phyloP scores from a whole-genome alignment of 2,888 invertebrate species.

The Adelognathus sp. region DNA sequence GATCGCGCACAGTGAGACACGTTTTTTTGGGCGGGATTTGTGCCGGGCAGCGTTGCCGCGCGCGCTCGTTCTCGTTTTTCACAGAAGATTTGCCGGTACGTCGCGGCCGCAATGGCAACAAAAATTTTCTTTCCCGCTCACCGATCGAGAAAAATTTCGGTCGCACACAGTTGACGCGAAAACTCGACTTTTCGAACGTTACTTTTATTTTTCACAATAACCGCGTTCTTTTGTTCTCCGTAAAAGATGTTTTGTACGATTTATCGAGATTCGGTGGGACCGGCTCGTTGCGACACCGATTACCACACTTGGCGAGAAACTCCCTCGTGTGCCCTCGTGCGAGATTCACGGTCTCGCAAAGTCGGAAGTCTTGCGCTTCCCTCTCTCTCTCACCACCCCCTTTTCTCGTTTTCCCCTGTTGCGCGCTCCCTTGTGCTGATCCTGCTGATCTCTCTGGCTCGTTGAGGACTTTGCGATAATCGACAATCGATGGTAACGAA shows the following conservation, averaged over 20 bases:
- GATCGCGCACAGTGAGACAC: background rate
- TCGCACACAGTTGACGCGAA: no score
- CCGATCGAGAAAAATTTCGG: no score
- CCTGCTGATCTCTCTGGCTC: background rate
- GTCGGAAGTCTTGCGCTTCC: background rate
- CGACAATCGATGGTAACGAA: constrained; percentile 55
- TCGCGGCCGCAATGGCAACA: no score
- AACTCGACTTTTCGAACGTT: background rate
- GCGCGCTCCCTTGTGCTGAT: background rate
- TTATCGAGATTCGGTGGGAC: background rate
- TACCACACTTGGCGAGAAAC: no score
- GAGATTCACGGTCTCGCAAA: background rate
- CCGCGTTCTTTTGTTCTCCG: no score
- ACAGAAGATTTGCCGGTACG: no score
- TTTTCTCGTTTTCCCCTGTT: background rate
- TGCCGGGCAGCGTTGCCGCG: no score
- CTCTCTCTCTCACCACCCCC: no score
- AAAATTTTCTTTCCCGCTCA: no score
- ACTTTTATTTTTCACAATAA: background rate
- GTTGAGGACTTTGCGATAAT: constrained; percentile 38
- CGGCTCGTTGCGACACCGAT: background rate
- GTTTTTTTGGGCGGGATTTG: constrained; percentile 21
- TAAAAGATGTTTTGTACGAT: background rate
- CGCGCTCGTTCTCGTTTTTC: no score
- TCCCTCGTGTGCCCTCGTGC: background rate